These are phyloP conservation scores for Donacobius atricapilla DNA, from an alignment of 2,113 vertebrate genomes.

Conservation along the genomic window DNA sequence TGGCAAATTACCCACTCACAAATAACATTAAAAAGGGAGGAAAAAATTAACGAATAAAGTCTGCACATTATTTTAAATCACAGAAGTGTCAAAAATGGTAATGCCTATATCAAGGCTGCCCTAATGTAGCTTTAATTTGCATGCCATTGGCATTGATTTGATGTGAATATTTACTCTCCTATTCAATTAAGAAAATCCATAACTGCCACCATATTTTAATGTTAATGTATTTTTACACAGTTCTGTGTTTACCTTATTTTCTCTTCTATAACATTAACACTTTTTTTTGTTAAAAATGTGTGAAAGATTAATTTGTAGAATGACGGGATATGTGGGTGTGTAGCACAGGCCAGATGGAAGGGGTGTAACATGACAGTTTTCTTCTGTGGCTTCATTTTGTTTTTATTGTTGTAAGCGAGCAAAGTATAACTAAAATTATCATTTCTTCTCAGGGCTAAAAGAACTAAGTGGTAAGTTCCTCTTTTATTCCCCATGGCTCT, in stretches of 20 bases:
- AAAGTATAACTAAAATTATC: conserved; percentile 71
- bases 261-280: conserved; percentile 84
- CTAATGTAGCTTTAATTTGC: conserved; percentile 75
- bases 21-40: conserved; percentile 73
- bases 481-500: not conserved
- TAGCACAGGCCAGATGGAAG: conserved; percentile 80
- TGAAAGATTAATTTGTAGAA: conserved; percentile 86
- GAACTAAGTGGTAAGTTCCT: conserved; percentile 40
- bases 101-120: conserved; percentile 73
- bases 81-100: conserved; percentile 69
- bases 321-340: conserved; percentile 79
- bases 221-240: conserved; percentile 82
- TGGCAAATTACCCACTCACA: conserved; percentile 75
- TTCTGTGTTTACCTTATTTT: conserved; percentile 81
- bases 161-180: conserved; percentile 79
- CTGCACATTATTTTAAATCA: conserved; percentile 78
- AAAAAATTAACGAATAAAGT: conserved; percentile 73
- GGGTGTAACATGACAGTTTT: conserved; percentile 81
- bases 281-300: conserved; percentile 81
- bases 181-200: conserved; percentile 82
- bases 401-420: conserved; percentile 75
- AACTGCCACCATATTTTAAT: conserved; percentile 83
- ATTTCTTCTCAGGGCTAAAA: conserved; percentile 61
- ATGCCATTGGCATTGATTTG: conserved; percentile 75
- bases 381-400: conserved; percentile 79